Evolutionary conservation across 2,797 vertebrate genomes (phyloP).

Genomic region (Coregonus ussuriensis): DNA sequence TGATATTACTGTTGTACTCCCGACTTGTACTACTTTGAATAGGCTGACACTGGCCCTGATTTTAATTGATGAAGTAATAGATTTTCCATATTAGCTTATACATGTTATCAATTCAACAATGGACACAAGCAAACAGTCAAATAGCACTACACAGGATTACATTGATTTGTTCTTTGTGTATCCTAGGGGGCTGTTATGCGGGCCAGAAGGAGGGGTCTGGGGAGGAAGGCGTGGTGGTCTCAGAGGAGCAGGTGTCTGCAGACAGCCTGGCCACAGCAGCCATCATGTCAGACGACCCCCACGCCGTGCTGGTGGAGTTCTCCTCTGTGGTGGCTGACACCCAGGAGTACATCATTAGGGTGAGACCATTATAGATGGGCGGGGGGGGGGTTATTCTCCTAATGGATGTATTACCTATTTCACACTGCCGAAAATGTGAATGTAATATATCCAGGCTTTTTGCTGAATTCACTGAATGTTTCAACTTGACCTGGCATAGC

Average conservation of each 20-base stretch:
- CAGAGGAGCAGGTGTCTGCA: constrained; percentile 75
- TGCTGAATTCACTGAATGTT: not conserved
- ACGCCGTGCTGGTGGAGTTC: constrained; percentile 94
- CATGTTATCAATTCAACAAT: too few relatives aligned
- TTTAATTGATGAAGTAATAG: too few relatives aligned
- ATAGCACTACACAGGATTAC: not conserved
- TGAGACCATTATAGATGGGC: constrained; percentile 50
- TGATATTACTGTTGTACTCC: not conserved
- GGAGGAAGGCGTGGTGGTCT: constrained; percentile 63
- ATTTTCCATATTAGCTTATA: too few relatives aligned
- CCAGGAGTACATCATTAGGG: constrained; percentile 98
- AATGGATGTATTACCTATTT: not conserved
- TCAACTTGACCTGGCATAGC: not conserved
- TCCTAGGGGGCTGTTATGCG: constrained; percentile 85
- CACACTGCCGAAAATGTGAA: not conserved
- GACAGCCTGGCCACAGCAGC: constrained; percentile 75
- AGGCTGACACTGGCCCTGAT: not conserved
- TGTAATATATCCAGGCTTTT: not conserved
- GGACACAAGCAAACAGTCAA: not conserved
- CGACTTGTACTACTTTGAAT: not conserved
- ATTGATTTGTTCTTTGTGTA: not conserved
- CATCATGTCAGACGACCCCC: constrained; percentile 87
- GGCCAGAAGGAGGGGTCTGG: constrained; percentile 73
- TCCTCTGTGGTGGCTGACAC: constrained; percentile 97
- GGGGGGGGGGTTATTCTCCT: not conserved